Evolutionary conservation across 2,888 invertebrate species (phyloP), one percentile per base, ranked within the genome.

Genomic region (Pharmacophagus antenor): DNA sequence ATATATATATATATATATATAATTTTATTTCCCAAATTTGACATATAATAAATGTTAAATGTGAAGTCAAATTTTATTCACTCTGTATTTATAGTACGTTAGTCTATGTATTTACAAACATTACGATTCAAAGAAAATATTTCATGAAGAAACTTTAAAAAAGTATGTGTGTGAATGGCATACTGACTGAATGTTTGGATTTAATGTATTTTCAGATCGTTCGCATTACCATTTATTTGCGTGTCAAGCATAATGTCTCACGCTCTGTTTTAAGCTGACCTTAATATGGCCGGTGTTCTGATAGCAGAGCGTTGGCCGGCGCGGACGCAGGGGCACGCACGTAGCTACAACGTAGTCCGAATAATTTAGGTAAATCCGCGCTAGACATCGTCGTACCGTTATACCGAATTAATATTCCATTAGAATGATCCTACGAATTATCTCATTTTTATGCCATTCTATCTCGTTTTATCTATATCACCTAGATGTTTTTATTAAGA

Each of bases 281-380:
- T 48, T 65, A 63, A 65, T 51, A 62, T 58, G 56, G 55, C 56
- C 58, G 49, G 55, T 58, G 49, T 22, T 51, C 48, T 51, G 37
- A 58, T 55, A 48, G 31, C 56, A 49, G 44, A 55, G 52, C 49
- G 54, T 48, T 56, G 50, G 23, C 63, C 65, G 69, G 70, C 71
- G 76, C 73, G 73, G 71, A 73, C 70, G 67, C 71, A 64, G 69
- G 68, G 67, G 72, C 77, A 72, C 73, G 80, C 82, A 84, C 79
- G 79, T 72, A 73, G 74, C 64, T 70, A 72, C 72, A 79, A 84
- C 81, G 81, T 78, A 81, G 74, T 77, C 79, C 79, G 84, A 88
- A 87, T 85, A 85, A 81, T 85, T 87, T 84, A 86, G 81, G 79
- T 82, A 86, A 86, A 85, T 84, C 83, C 76, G 73, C 73, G 75